Evolutionary conservation across 2,888 invertebrate genomes (phyloP).

Genomic region (Gibbula magus): DNA sequence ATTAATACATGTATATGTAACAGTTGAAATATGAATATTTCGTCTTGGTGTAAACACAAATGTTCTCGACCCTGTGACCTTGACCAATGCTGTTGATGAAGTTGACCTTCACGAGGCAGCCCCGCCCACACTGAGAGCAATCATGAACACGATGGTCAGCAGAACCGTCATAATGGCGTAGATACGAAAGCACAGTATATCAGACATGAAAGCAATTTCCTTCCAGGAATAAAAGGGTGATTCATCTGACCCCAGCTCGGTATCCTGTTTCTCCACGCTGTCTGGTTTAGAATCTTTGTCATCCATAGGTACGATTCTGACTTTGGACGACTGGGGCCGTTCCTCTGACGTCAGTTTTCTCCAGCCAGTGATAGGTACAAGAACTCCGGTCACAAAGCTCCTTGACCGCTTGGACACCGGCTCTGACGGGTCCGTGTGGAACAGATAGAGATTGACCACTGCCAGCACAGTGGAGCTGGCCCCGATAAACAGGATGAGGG

Average conservation of each 20-base stretch:
- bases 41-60: too few species aligned
- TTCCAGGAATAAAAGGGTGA: neutral
- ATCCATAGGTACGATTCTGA: neutral
- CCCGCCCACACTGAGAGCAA: neutral
- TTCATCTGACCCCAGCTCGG: neutral
- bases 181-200: neutral
- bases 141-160: neutral
- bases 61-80: too few species aligned
- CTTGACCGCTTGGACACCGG: neutral
- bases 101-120: too few species aligned
- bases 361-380: neutral
- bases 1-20: too few species aligned
- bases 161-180: neutral
- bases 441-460: slow-evolving; percentile 39
- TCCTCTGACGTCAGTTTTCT: neutral
- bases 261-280: neutral
- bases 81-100: too few species aligned
- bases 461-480: slow-evolving; percentile 37
- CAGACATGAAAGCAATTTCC: neutral
- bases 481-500: slow-evolving; percentile 33
- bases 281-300: neutral
- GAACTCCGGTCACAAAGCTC: neutral
- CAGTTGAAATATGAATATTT: too few species aligned
- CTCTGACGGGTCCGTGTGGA: slow-evolving; percentile 20
- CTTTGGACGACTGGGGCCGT: neutral